Conservation (phyloP, 2,888 invertebrate species). For the Abrostola triplasia region DNA sequence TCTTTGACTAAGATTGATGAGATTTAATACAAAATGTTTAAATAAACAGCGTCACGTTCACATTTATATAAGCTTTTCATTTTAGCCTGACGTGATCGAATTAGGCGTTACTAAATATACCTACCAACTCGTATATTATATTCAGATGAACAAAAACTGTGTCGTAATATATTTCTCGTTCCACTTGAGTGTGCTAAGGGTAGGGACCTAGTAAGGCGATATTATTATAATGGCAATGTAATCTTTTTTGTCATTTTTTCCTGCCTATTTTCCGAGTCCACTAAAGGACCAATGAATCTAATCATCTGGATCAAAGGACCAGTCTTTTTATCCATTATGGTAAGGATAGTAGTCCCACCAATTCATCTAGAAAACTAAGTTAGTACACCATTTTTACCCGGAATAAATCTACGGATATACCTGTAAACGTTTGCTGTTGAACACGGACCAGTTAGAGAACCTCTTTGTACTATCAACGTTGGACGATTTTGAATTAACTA, state of each 20-base stretch:
- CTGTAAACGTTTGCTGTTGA: not conserved
- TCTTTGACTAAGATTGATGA: conserved; percentile 43
- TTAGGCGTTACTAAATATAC: conserved; percentile 18
- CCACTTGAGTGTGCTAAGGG: not conserved
- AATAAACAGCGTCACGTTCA: conserved; percentile 12
- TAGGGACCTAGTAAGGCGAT: conserved; percentile 3
- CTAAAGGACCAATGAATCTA: conserved; percentile 6
- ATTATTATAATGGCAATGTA: conserved; percentile 6
- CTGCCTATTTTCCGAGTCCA: conserved; percentile 4
- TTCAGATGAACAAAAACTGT: conserved; percentile 4
- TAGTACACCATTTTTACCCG: conserved; percentile 1
- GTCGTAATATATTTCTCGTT: conserved; percentile 1
- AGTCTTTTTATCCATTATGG: conserved; percentile 6
- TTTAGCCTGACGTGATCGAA: conserved; percentile 40
- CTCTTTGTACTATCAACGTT: too few relatives aligned
- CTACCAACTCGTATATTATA: conserved; percentile 13
- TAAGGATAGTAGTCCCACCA: conserved; percentile 1
- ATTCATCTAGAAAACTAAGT: conserved; percentile 3
- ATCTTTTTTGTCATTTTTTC: conserved; percentile 6
- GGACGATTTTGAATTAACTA: too few relatives aligned
- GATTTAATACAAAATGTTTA: conserved; percentile 32
- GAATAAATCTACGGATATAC: not conserved
- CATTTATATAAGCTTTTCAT: conserved; percentile 16
- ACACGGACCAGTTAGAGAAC: not conserved
- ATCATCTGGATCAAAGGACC: conserved; percentile 6